phyloP scores from a whole-genome alignment of 1,140 invertebrate species.

The Ceratina calcarata region DNA sequence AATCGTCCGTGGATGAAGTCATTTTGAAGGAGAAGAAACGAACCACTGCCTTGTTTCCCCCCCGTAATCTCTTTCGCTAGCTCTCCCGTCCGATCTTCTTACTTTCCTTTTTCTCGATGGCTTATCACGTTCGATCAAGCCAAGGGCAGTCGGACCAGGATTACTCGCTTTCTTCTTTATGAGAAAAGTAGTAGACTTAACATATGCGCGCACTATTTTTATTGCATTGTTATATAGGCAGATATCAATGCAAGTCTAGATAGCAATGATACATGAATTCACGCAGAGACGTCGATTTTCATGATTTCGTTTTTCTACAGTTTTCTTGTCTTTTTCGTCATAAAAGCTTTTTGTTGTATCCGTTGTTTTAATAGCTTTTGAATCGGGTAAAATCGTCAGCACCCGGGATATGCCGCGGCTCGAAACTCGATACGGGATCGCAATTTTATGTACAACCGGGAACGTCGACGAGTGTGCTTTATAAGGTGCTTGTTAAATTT shows the following conservation, averaged over 20 bases:
- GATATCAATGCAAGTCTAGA: too few species aligned
- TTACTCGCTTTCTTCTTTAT: too few species aligned
- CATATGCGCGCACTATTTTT: too few species aligned
- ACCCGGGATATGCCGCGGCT: too few species aligned
- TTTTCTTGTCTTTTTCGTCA: too few species aligned
- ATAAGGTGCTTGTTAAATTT: constrained; percentile 55
- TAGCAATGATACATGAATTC: background rate
- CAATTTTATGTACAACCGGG: constrained; percentile 14
- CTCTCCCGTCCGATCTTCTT: background rate
- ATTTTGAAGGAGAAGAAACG: constrained; percentile 49
- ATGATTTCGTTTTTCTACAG: background rate
- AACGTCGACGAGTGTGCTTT: constrained; percentile 31
- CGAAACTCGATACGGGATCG: constrained; percentile 24
- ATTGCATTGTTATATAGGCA: too few species aligned
- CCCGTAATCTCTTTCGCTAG: constrained; percentile 12
- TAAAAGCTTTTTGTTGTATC: too few species aligned
- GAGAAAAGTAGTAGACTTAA: too few species aligned
- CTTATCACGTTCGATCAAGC: constrained; percentile 15
- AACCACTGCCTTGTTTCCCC: background rate
- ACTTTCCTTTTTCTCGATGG: background rate
- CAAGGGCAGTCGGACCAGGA: background rate
- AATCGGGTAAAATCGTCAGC: background rate
- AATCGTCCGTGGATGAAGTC: constrained; percentile 62
- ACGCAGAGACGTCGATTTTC: background rate
- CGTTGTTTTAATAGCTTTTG: background rate